These are phyloP conservation scores for Callopanchax toddi DNA, from an alignment of 2,113 vertebrate genomes.

Conservation along the genomic window DNA sequence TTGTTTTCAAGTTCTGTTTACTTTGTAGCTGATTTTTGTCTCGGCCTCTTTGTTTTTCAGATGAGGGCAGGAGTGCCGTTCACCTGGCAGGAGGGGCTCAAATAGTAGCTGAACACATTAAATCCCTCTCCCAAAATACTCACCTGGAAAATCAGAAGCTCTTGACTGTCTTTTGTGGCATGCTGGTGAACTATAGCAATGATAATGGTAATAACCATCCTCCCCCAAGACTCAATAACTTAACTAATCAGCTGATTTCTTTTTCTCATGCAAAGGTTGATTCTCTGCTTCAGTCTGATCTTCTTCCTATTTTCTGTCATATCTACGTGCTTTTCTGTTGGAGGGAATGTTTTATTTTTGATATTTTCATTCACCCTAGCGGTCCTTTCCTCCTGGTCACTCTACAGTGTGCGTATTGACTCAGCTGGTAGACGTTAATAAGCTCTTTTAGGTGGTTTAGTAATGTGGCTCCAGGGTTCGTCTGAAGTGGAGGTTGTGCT, in stretches of 20 bases:
- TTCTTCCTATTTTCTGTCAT: constrained; percentile 36
- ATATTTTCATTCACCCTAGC: constrained; percentile 15
- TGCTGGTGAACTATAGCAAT: constrained; percentile 99
- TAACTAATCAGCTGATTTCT: constrained; percentile 56
- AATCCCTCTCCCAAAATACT: constrained; percentile 94
- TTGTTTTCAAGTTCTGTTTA: constrained; percentile 48
- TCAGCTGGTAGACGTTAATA: not conserved
- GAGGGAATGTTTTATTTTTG: constrained; percentile 27
- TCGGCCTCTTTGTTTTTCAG: constrained; percentile 99
- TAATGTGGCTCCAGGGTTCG: too few species aligned
- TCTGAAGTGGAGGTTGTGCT: too few species aligned
- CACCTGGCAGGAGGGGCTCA: constrained; percentile 98
- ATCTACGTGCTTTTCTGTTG: constrained; percentile 37
- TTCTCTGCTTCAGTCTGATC: constrained; percentile 24
- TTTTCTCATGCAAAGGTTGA: constrained; percentile 23
- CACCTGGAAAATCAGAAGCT: constrained; percentile 98
- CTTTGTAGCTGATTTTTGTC: constrained; percentile 80
- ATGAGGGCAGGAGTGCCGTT: constrained; percentile 99
- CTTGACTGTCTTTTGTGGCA: constrained; percentile 99
- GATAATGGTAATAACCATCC: constrained; percentile 96
- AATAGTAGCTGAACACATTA: constrained; percentile 97
- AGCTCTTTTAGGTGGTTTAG: too few species aligned
- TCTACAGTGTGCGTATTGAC: not conserved
- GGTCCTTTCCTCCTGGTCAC: not conserved
- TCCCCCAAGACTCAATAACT: constrained; percentile 49